Evolutionary conservation across 2,797 vertebrate genomes (phyloP).

Genomic region (Prionace glauca): DNA sequence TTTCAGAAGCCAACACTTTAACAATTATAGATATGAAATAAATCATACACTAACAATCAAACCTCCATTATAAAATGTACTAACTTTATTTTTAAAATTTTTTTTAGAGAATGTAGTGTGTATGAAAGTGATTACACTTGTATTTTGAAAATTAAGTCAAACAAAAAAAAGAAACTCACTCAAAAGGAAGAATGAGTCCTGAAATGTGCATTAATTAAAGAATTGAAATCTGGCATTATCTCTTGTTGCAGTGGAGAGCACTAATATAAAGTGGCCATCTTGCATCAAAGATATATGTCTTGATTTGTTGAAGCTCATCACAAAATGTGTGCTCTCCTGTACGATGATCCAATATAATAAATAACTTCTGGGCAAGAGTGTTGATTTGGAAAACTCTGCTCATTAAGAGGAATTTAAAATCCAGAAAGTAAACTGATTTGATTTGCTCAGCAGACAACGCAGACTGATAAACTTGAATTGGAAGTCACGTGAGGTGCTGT

Average conservation of each 20-base stretch:
- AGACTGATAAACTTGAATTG: not conserved
- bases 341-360: too few relatives aligned
- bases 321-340: not conserved
- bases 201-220: not conserved
- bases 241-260: not conserved
- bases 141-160: not conserved
- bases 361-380: too few relatives aligned
- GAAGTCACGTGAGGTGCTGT: too few relatives aligned
- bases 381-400: not conserved
- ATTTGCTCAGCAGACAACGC: not conserved
- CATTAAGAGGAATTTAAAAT: not conserved
- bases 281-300: not conserved
- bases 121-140: not conserved
- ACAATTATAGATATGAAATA: not conserved
- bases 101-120: not conserved
- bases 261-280: not conserved
- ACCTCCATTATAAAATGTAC: too few relatives aligned
- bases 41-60: not conserved
- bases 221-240: not conserved
- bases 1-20: not conserved
- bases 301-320: not conserved
- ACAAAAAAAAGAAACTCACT: not conserved
- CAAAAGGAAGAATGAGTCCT: not conserved
- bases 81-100: not conserved
- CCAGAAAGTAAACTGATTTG: not conserved